A percentile compares a stretch with the other conserved stretches of the same genome.
phyloP scores from a whole-genome alignment of 1,140 invertebrate genomes.

The Dreissena polymorpha region DNA sequence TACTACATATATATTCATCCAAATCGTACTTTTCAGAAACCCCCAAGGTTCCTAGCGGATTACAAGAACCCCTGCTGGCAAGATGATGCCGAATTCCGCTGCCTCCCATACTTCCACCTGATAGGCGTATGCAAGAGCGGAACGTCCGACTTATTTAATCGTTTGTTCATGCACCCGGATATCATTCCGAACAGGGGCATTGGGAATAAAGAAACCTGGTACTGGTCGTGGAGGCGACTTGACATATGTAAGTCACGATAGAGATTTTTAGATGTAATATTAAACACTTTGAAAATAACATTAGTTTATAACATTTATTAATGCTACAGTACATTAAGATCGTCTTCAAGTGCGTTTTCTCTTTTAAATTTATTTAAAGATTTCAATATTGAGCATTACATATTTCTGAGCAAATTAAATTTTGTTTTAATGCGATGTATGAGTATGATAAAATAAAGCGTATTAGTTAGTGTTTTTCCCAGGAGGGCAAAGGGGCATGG shows the following conservation, averaged over 20 bases:
- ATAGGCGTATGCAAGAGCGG: slow-evolving; percentile 69
- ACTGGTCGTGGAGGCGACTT: slow-evolving; percentile 71
- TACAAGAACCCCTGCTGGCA: slow-evolving; percentile 70
- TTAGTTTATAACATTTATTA: no score
- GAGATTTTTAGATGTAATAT: neutral
- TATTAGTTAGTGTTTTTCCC: no score
- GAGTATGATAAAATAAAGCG: no score
- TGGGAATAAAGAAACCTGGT: slow-evolving; percentile 66
- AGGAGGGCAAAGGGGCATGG: no score
- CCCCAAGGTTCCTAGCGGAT: slow-evolving; percentile 53
- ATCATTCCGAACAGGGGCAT: slow-evolving; percentile 55
- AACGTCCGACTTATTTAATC: slow-evolving; percentile 66
- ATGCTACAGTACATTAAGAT: no score
- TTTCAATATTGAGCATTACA: no score
- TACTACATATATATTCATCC: no score
- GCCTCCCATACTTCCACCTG: slow-evolving; percentile 69
- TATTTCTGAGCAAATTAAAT: no score
- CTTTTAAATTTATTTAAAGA: no score
- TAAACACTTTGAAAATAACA: neutral
- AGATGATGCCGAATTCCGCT: slow-evolving; percentile 48
- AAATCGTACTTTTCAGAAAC: slow-evolving; percentile 48
- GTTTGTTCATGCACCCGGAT: slow-evolving; percentile 59
- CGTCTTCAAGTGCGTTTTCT: no score
- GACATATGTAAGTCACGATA: slow-evolving; percentile 51
- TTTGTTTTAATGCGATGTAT: no score